These are phyloP conservation scores for Hyposoter dolosus DNA, from an alignment of 2,888 invertebrate species.

Conservation along the genomic window DNA sequence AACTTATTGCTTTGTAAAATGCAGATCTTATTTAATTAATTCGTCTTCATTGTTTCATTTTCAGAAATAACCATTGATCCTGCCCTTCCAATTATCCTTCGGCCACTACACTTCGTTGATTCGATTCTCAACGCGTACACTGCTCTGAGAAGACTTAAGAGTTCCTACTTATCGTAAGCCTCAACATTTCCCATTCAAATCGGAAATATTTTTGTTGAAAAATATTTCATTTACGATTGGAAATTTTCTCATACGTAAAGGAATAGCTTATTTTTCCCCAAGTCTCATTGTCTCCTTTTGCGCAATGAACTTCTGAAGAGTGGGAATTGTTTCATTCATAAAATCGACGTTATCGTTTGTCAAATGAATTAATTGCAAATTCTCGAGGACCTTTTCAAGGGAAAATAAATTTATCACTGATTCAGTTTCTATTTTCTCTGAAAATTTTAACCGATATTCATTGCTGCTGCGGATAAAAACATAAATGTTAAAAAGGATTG, in stretches of 20 bases:
- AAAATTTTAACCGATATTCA: too few relatives aligned
- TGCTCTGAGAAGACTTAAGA: background rate
- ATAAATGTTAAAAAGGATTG: too few relatives aligned
- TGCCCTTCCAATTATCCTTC: background rate
- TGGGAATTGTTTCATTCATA: too few relatives aligned
- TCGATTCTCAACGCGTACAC: background rate
- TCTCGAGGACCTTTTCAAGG: too few relatives aligned
- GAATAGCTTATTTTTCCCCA: background rate
- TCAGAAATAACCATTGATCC: background rate
- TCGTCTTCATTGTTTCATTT: conserved; percentile 32
- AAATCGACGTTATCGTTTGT: background rate
- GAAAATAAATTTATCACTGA: too few relatives aligned
- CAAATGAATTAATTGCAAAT: too few relatives aligned
- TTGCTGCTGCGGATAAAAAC: too few relatives aligned
- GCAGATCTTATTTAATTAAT: conserved; percentile 84
- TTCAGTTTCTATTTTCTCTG: too few relatives aligned
- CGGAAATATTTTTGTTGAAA: background rate
- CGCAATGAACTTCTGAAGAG: too few relatives aligned
- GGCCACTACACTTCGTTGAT: background rate
- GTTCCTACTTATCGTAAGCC: background rate
- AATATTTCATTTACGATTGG: background rate
- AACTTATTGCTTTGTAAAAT: conserved; percentile 85
- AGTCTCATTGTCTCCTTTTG: background rate
- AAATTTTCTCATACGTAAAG: background rate
- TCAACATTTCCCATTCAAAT: background rate